Evolutionary conservation across 1,140 invertebrate genomes (phyloP).

Genomic region (Drosophila athabasca): DNA sequence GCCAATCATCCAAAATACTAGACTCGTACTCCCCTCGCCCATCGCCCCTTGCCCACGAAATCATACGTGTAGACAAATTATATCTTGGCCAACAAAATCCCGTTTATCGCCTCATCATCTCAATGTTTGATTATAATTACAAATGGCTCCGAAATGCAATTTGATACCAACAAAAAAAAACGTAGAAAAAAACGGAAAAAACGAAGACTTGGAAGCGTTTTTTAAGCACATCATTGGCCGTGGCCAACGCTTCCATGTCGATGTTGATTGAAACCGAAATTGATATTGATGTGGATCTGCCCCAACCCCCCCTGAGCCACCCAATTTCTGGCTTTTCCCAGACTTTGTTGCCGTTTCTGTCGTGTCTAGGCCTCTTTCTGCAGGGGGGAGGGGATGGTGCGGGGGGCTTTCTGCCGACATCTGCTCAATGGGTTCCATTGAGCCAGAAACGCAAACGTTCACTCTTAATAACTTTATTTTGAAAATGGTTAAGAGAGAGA

Average conservation of each 20-base stretch:
- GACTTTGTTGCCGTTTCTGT: constrained; percentile 28
- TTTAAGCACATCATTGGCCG: constrained; percentile 65
- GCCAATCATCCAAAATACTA: not conserved
- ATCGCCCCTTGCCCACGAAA: too few species aligned
- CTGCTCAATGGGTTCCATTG: constrained; percentile 49
- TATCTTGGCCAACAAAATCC: constrained; percentile 24
- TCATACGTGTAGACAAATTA: constrained; percentile 10
- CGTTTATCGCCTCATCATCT: constrained; percentile 59
- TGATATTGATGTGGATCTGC: constrained; percentile 55
- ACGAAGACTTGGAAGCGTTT: not conserved
- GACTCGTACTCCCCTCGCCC: too few species aligned
- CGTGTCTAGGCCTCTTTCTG: constrained; percentile 28
- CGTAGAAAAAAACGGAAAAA: too few species aligned
- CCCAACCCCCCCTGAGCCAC: not conserved
- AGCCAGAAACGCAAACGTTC: constrained; percentile 45
- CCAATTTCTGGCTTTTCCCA: constrained; percentile 18
- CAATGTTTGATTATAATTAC: constrained; percentile 67
- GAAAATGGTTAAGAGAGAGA: constrained; percentile 31
- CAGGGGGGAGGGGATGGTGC: constrained; percentile 6
- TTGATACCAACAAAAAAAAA: constrained; percentile 34
- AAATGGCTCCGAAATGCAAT: constrained; percentile 57
- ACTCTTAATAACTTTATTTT: constrained; percentile 75
- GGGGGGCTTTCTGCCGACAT: constrained; percentile 21
- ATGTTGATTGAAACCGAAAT: constrained; percentile 66
- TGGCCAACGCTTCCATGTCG: constrained; percentile 39